Conservation (phyloP, 2,113 vertebrate genomes). For the Talpa occidentalis region DNA sequence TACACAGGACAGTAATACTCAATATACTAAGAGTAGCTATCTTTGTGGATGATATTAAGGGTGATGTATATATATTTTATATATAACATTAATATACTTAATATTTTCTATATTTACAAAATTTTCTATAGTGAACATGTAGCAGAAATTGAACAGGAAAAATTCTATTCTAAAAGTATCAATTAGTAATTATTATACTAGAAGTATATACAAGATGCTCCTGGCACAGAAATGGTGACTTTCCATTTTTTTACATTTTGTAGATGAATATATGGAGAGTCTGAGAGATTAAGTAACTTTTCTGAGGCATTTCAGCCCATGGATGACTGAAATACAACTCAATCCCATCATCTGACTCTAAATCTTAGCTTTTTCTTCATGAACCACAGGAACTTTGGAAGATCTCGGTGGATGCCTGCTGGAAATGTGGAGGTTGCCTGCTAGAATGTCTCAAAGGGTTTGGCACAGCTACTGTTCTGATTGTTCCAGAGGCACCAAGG, state of each 20-base stretch:
- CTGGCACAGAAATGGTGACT: constrained; percentile 4
- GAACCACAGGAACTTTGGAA: not conserved
- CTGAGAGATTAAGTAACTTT: constrained; percentile 20
- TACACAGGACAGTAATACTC: not conserved
- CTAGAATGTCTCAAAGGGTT: not conserved
- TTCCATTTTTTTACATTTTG: constrained; percentile 44
- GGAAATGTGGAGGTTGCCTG: not conserved
- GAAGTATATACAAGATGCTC: not conserved
- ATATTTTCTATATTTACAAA: constrained; percentile 14
- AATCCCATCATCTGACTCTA: not conserved
- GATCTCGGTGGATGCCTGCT: not conserved
- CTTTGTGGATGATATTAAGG: not conserved
- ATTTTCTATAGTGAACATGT: not conserved
- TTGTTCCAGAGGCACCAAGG: constrained; percentile 3
- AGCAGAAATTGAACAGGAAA: constrained; percentile 16
- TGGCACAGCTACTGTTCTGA: not conserved
- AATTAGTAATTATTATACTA: not conserved
- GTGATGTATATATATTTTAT: not conserved
- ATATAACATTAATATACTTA: not conserved
- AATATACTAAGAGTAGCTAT: not conserved
- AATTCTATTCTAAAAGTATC: not conserved
- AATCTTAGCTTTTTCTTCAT: not conserved
- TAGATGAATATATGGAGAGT: constrained; percentile 11
- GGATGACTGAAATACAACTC: not conserved
- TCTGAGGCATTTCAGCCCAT: not conserved